Base-by-base conservation (phyloP, 2,797 vertebrate species). In the Perodicticus potto region DNA sequence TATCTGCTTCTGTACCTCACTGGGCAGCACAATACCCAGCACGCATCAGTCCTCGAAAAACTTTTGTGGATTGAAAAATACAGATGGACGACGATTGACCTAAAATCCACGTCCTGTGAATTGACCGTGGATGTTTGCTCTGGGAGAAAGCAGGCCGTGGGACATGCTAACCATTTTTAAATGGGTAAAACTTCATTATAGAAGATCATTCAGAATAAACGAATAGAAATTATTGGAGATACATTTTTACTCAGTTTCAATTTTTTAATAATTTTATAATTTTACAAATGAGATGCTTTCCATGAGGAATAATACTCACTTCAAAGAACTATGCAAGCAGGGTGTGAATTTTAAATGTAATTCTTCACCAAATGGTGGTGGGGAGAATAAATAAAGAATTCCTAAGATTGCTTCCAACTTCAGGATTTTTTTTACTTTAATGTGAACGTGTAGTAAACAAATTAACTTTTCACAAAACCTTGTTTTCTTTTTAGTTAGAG, bases 361-460 rank as follows among this genome's bases (percentile, higher is more conserved):
- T 94, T 91, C 20, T 86, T 84, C 4, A 94, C 22, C 53, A 59
- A 43, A 20, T 59, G 19, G 16, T 20, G 45, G 11, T 59, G 9
- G 19, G 32, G 29, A 37, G 49, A 11, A 29, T 20, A 23, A 9
- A 73, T 70, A 89, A 80, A 85, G 9, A 93, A 90, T 37, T 91
- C 73, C 61, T 84, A 59, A 78, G 40, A 59, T 93, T 65, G 2
- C 57, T 77, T 61, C 34, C 49, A 73, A 93, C 29, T 94, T 43
- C 70, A 63, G 77, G 20, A 1, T 11, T 22, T 25, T 83, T 67
- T 63, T 6, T 40, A 14, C 67, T 95, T 88, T 61, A 34, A 95
- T 91, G 82, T 37, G 20, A 94, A 77, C 10, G 55, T 74, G 91
- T 63, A 87, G 20, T 76, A 78, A 85, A 76, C 10, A 95, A 89